Conservation (phyloP, 2,888 invertebrate species). For the Drosophila villosipedis region DNA sequence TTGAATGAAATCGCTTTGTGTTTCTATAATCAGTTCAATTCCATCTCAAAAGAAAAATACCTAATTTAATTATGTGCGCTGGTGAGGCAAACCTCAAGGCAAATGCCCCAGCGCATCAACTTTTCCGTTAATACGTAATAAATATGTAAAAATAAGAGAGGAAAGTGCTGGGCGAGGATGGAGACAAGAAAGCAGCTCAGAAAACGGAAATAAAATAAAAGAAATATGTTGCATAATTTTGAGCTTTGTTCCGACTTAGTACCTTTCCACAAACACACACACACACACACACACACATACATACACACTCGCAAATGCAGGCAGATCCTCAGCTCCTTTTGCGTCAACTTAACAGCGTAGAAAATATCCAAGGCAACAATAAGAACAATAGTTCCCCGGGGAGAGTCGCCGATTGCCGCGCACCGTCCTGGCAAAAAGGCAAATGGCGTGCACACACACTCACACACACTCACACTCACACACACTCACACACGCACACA, state of each 20-base stretch:
- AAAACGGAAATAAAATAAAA: constrained; percentile 74
- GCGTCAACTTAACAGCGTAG: constrained; percentile 81
- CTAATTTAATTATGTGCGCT: constrained; percentile 70
- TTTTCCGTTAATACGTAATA: constrained; percentile 58
- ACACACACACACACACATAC: constrained; percentile 22
- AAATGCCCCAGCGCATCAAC: constrained; percentile 47
- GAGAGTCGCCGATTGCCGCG: constrained; percentile 62
- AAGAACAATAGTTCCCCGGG: constrained; percentile 83
- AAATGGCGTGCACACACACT: constrained; percentile 53
- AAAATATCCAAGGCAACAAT: constrained; percentile 80
- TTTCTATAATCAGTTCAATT: constrained; percentile 62
- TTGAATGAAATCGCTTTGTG: constrained; percentile 25
- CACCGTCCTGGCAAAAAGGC: constrained; percentile 69
- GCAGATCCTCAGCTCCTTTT: constrained; percentile 77
- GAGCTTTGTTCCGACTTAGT: constrained; percentile 82
- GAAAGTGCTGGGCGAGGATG: background rate
- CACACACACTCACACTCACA: constrained; percentile 6
- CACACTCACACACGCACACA: fast-evolving
- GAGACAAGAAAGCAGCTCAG: constrained; percentile 34
- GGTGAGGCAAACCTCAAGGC: constrained; percentile 54
- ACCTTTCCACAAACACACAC: constrained; percentile 67
- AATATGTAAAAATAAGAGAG: constrained; percentile 44
- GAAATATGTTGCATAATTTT: constrained; percentile 82
- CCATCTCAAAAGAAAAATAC: constrained; percentile 46
- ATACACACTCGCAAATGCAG: constrained; percentile 49